Percentiles rank a stretch among this genome's conserved stretches.
Conservation (phyloP, 2,113 vertebrate genomes). For the Anoura caudifer region DNA sequence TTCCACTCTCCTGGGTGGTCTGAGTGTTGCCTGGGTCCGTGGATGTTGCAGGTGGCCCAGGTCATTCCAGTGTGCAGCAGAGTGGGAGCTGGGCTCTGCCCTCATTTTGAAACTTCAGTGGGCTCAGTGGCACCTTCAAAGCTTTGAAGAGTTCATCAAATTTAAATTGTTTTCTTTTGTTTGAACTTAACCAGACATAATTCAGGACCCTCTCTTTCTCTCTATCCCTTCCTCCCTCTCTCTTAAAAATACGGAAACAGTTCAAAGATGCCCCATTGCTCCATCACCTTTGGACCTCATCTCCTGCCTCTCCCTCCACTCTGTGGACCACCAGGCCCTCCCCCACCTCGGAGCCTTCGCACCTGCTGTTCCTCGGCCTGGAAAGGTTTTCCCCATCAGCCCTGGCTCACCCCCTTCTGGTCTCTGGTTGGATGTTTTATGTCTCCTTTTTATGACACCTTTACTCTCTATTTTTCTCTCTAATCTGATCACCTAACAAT, state of each 20-base stretch:
- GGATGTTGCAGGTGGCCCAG: no score
- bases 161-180: neutral
- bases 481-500: neutral
- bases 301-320: no score
- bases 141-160: neutral
- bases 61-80: neutral
- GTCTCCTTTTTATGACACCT: neutral
- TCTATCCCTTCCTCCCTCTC: neutral
- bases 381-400: neutral
- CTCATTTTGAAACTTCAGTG: neutral
- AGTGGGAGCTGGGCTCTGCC: neutral
- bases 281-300: accelerated
- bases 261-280: neutral
- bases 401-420: neutral
- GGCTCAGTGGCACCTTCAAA: neutral
- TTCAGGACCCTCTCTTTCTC: neutral
- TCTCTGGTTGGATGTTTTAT: neutral
- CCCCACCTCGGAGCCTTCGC: neutral
- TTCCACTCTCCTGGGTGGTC: neutral
- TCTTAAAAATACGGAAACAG: neutral
- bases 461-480: neutral
- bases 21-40: neutral
- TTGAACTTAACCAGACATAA: neutral
- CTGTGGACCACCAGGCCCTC: accelerated
- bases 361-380: neutral